phyloP scores from a whole-genome alignment of 2,797 vertebrate species.

The Erethizon dorsatum region DNA sequence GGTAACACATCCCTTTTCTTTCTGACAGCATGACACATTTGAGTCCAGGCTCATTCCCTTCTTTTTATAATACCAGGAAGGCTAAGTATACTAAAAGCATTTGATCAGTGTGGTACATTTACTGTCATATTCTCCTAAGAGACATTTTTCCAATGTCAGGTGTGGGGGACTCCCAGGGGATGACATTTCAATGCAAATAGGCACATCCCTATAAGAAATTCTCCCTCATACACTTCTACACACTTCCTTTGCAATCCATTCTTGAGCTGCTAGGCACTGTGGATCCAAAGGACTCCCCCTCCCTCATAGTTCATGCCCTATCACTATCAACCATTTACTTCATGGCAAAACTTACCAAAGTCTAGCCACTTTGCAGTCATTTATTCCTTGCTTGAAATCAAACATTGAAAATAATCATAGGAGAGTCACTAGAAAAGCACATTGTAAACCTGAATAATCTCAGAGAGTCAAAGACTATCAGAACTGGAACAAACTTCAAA shows the following conservation, averaged over 20 bases:
- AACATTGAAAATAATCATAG: slow-evolving; percentile 51
- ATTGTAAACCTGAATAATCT: slow-evolving; percentile 43
- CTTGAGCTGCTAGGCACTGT: not conserved
- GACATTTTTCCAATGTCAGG: slow-evolving; percentile 54
- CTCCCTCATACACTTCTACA: not conserved
- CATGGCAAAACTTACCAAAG: slow-evolving; percentile 6
- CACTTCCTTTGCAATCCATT: slow-evolving; percentile 25
- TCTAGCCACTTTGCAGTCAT: slow-evolving; percentile 30
- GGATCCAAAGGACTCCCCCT: slow-evolving; percentile 31
- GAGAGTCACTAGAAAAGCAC: slow-evolving; percentile 28
- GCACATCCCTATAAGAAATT: slow-evolving; percentile 11
- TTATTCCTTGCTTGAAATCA: slow-evolving; percentile 60
- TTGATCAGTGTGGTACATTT: slow-evolving; percentile 59
- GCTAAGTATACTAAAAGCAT: slow-evolving; percentile 55
- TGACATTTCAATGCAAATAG: slow-evolving; percentile 61
- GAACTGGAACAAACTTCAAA: slow-evolving; percentile 49
- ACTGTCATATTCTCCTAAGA: slow-evolving; percentile 66
- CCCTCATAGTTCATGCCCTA: slow-evolving; percentile 7
- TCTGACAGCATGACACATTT: slow-evolving; percentile 52
- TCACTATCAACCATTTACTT: slow-evolving; percentile 15
- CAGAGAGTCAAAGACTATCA: slow-evolving; percentile 22
- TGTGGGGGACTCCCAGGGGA: not conserved
- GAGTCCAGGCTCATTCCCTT: slow-evolving; percentile 55
- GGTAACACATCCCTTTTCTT: slow-evolving; percentile 21
- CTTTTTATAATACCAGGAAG: slow-evolving; percentile 67